Percentiles rank a stretch among this genome's conserved stretches.
Evolutionary conservation across 2,797 vertebrate species (phyloP).

Genomic region (Falco peregrinus): DNA sequence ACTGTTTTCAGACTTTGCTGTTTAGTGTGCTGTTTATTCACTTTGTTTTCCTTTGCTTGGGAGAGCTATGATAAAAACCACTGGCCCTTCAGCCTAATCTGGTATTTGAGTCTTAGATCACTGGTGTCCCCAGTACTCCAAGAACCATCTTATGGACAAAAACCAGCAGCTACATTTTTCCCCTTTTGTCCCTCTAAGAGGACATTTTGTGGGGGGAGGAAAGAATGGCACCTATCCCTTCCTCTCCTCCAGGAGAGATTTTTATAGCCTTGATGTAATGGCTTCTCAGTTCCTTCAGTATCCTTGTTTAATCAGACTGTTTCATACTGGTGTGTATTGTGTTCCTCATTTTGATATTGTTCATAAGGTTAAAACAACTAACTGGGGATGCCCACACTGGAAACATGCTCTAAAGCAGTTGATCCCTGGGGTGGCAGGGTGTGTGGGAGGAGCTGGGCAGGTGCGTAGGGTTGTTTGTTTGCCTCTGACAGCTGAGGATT

Average conservation of each 20-base stretch:
- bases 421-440: background rate
- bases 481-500: background rate
- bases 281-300: background rate
- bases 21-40: background rate
- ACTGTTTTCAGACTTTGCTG: background rate
- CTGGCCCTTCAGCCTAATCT: background rate
- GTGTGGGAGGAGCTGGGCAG: background rate
- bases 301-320: background rate
- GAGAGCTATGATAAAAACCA: background rate
- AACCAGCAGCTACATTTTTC: background rate
- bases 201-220: background rate
- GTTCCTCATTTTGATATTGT: background rate
- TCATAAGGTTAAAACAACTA: background rate
- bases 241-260: background rate
- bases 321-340: background rate
- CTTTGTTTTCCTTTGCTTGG: background rate
- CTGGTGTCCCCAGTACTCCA: background rate
- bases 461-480: rapidly evolving
- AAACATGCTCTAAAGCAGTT: background rate
- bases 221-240: background rate
- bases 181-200: background rate
- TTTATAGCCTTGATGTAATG: background rate
- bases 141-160: background rate
- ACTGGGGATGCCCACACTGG: background rate
- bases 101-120: background rate